Base-by-base conservation (phyloP, 2,888 invertebrate genomes). In the Chydorus sphaericus region DNA sequence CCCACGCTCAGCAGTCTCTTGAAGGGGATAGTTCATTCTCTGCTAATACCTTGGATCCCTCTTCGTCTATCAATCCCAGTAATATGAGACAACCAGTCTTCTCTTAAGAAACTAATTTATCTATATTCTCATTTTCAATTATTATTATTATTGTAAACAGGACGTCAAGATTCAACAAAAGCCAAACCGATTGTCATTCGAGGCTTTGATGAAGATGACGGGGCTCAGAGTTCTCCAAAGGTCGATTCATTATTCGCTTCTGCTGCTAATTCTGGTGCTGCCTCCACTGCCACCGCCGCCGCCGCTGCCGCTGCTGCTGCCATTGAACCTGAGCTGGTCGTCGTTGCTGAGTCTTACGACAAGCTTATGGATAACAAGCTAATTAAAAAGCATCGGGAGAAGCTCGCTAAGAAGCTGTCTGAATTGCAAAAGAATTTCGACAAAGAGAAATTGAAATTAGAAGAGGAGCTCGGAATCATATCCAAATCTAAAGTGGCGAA, bases 391-490 rank as follows among this genome's bases (percentile, higher is more conserved):
- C 88, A 89, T 66, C 78, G 82, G 44, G 66, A 78, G 1, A 92
- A 93, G 68, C 71, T 92, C 61, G 87, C 91, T 56, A 88, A 91
- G 66, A 92, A 93, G 66, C 69, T 94, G 56, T 90, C 92, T 63
- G 75, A 80, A 29, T 67, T 93, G 57, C 76, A 83, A 55, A 82
- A 86, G 66, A 89, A 88, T 63, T 83, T 84, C 65, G 87, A 87
- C 62, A 86, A 87, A 70, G 76, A 69, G 59, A 68, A 65, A 48
- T 62, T 60, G 55, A 59, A 61, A 38, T 18, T 55, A 23, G 37
- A 31, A 78, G 61, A 78, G 56, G 37, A 62, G 61, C 51, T 57
- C 56, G 49, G 60, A 59, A 2, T 58, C 58, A 36, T 60, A 80
- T 64, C 81, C 64, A 81, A 81, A 54, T 56, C 54, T 65, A 81